Evolutionary conservation across 2,888 invertebrate genomes (phyloP).

Genomic region (Melieria crassipennis): DNA sequence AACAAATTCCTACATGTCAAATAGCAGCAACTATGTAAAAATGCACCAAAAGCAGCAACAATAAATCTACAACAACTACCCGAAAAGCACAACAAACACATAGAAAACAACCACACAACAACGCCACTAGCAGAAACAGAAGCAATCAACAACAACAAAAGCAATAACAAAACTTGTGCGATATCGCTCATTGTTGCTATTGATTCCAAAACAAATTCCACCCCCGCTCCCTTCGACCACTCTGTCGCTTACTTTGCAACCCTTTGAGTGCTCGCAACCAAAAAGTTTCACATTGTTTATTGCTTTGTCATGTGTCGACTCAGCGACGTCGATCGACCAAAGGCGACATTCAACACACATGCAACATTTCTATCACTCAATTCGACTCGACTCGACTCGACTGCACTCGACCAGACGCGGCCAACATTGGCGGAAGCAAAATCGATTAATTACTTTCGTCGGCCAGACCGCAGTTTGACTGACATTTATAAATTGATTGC

Average conservation of each 20-base stretch:
- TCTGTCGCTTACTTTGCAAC: background rate
- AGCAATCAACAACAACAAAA: too few relatives aligned
- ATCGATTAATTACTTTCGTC: constrained; percentile 55
- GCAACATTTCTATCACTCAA: background rate
- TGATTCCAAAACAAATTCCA: background rate
- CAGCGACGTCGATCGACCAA: background rate
- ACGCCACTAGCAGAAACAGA: too few relatives aligned
- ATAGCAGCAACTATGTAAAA: too few relatives aligned
- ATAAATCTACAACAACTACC: too few relatives aligned
- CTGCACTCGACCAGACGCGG: background rate
- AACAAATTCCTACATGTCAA: too few relatives aligned
- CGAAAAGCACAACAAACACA: too few relatives aligned
- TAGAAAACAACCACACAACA: too few relatives aligned
- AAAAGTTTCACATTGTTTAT: constrained; percentile 11
- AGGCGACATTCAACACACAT: too few relatives aligned
- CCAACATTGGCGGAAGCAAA: constrained; percentile 39
- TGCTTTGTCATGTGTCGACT: constrained; percentile 22
- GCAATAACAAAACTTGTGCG: too few relatives aligned
- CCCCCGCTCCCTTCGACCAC: background rate
- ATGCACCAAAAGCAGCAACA: too few relatives aligned
- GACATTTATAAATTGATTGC: constrained; percentile 55
- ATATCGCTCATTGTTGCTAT: too few relatives aligned
- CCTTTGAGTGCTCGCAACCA: background rate
- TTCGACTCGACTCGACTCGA: background rate
- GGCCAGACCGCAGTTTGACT: constrained; percentile 54